Evolutionary conservation across 2,113 vertebrate genomes (phyloP).

Genomic region (Pontoporia blainvillei): DNA sequence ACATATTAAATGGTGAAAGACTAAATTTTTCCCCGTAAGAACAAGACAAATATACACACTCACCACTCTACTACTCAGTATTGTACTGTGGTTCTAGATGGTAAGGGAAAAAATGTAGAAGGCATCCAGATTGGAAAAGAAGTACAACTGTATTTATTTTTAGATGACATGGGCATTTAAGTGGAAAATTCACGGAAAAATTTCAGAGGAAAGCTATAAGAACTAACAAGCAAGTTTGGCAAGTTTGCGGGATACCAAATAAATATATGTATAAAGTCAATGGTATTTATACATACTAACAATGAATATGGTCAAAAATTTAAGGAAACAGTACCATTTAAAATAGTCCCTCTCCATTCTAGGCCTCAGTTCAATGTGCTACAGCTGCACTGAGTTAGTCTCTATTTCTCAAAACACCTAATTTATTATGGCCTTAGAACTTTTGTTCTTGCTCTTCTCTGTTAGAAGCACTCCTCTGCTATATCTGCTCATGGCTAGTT

Average conservation of each 20-base stretch:
- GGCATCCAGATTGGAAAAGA: not conserved
- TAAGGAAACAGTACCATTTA: not conserved
- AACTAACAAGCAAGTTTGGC: not conserved
- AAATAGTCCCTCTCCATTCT: not conserved
- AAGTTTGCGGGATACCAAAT: not conserved
- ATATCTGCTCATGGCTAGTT: not conserved
- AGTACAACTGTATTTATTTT: not conserved
- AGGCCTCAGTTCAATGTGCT: not conserved
- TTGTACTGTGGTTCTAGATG: not conserved
- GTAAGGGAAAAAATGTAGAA: not conserved
- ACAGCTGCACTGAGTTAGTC: not conserved
- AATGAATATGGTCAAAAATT: not conserved
- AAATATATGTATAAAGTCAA: not conserved
- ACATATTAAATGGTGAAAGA: not conserved
- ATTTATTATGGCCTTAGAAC: not conserved
- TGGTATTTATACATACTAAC: not conserved
- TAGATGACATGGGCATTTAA: not conserved
- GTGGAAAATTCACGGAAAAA: not conserved
- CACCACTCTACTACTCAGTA: not conserved
- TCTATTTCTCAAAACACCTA: not conserved
- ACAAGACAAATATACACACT: not conserved
- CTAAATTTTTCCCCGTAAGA: not conserved
- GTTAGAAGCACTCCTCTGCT: not conserved
- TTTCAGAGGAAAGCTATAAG: not conserved
- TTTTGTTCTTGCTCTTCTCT: not conserved